Evolutionary conservation across 2,797 vertebrate species (phyloP).

Genomic region (Prunella strophiata): DNA sequence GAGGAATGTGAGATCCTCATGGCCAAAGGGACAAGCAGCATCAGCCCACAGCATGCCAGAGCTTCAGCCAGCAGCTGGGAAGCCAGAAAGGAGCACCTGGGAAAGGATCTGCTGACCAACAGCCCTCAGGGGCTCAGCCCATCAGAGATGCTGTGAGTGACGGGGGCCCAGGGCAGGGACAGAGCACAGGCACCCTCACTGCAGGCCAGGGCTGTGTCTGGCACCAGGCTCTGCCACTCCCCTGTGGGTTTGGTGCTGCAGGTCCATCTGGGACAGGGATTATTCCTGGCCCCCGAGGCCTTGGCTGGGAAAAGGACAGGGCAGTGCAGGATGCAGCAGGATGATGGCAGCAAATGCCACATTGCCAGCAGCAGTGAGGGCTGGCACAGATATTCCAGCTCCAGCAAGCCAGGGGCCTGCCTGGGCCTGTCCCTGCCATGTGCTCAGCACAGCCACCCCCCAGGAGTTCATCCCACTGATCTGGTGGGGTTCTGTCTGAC

Average conservation of each 20-base stretch:
- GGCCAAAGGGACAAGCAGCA: not conserved
- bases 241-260: not conserved
- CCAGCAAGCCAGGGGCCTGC: not conserved
- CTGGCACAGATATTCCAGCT: not conserved
- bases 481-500: not conserved
- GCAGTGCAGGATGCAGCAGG: fast-evolving
- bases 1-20: not conserved
- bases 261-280: not conserved
- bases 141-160: not conserved
- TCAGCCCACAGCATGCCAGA: not conserved
- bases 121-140: not conserved
- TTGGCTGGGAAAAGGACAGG: fast-evolving
- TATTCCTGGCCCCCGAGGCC: not conserved
- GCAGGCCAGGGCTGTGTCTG: not conserved
- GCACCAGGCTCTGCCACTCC: not conserved
- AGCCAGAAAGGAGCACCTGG: not conserved
- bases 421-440: fast-evolving
- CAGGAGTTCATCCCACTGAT: not conserved
- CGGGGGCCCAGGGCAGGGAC: not conserved
- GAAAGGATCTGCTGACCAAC: not conserved
- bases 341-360: not conserved
- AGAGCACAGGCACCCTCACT: not conserved
- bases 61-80: not conserved
- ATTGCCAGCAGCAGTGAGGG: not conserved
- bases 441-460: not conserved